Evolutionary conservation across 2,888 invertebrate species (phyloP).

Genomic region (Tipula lateralis): DNA sequence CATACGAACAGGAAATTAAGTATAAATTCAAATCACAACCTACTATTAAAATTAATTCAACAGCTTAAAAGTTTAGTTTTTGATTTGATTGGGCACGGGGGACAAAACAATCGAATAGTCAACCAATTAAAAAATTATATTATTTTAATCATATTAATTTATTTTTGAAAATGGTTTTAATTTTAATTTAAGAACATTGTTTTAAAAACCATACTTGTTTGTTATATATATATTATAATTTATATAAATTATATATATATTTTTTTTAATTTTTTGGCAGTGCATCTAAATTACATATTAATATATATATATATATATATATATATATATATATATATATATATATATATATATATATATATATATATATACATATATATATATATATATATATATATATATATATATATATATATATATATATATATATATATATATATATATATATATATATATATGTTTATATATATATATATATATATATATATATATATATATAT

Average conservation of each 20-base stretch:
- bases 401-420: neutral
- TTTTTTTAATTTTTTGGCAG: conserved; percentile 26
- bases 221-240: neutral
- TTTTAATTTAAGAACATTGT: neutral
- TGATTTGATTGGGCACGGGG: neutral
- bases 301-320: neutral
- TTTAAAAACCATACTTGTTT: neutral
- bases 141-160: neutral
- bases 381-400: neutral
- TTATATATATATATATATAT: too few species aligned
- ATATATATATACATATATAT: neutral
- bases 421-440: neutral
- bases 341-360: neutral
- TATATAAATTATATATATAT: neutral
- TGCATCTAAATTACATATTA: conserved; percentile 26
- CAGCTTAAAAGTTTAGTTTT: neutral
- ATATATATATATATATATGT: too few species aligned
- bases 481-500: too few species aligned
- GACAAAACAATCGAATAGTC: neutral
- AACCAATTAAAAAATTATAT: neutral
- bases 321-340: neutral
- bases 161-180: neutral
- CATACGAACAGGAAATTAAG: neutral
- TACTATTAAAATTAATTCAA: neutral
- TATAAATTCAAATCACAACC: conserved; percentile 5